Percentiles rank a stretch among this genome's conserved stretches.
These are phyloP conservation scores for Scatophagus argus DNA, from an alignment of 2,113 vertebrate species.

Conservation along the genomic window DNA sequence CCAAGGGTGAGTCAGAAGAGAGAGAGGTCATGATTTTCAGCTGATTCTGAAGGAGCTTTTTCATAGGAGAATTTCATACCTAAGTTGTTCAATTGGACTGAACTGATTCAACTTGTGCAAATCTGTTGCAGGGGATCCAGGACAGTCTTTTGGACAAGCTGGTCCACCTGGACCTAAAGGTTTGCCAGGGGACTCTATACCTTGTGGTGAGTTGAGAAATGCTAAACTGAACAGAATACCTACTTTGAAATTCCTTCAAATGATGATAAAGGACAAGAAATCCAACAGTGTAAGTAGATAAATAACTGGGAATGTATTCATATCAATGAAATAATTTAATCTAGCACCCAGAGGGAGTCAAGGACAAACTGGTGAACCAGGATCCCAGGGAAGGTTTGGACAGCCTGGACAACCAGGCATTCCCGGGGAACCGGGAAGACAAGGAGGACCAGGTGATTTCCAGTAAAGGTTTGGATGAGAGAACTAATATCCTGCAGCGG, in stretches of 20 bases:
- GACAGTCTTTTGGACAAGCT: constrained; percentile 40
- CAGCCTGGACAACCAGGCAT: constrained; percentile 47
- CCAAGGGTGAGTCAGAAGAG: constrained; percentile 63
- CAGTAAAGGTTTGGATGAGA: background rate
- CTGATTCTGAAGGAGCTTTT: background rate
- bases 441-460: constrained; percentile 61
- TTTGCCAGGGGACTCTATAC: constrained; percentile 45
- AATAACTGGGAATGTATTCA: background rate
- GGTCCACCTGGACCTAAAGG: constrained; percentile 71
- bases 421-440: constrained; percentile 50
- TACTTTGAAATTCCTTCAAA: background rate
- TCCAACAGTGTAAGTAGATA: background rate
- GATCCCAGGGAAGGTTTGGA: constrained; percentile 51
- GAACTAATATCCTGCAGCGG: background rate
- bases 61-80: background rate
- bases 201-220: constrained; percentile 44
- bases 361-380: constrained; percentile 64
- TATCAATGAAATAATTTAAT: background rate
- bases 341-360: constrained; percentile 35
- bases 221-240: background rate
- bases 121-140: constrained; percentile 60
- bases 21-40: background rate
- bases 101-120: background rate
- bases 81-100: background rate
- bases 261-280: background rate